Base-by-base conservation (phyloP, 1,140 invertebrate genomes). In the Ooceraea biroi region DNA sequence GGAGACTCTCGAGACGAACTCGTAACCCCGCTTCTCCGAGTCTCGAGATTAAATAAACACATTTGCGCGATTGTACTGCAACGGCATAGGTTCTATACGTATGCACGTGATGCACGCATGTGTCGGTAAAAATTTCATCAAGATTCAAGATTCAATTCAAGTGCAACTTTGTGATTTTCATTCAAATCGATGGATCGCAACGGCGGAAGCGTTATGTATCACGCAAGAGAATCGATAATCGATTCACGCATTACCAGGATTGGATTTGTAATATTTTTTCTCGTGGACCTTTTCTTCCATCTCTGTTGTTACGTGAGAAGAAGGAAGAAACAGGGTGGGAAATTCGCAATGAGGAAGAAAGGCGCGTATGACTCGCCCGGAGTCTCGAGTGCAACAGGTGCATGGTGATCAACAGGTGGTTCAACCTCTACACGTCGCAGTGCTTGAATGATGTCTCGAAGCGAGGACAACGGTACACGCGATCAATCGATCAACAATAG, bases 151-250 rank as follows among this genome's bases (percentile, higher is more conserved):
- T n/a, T n/a, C n/a, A n/a, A n/a, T n/a, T n/a, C n/a, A n/a, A n/a
- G n/a, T n/a, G n/a, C n/a, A n/a, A n/a, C n/a, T n/a, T n/a, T n/a
- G n/a, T n/a, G n/a, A n/a, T n/a, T n/a, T n/a, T n/a, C n/a, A n/a
- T n/a, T n/a, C n/a, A n/a, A n/a, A n/a, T n/a, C 86, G 76, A 63
- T 58, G 83, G 85, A 87, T 91, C 84, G 86, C 87, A 86, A 83
- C 65, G n/a, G 19, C 36, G 55, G 1, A 22, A 44, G 68, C 3
- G 25, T 48, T 5, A 17, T 30, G n/a, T 36, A 76, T 27, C 17
- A 36, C 11, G n/a, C 8, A 65, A 66, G 50, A 52, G n/a, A n/a
- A 77, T 52, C 5, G 17, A 10, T 5, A 41, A 61, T 50, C 17
- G 25, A 12, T 7, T 30, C 4, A 2, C 30, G 30, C n/a, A n/a